Base-by-base conservation (phyloP, 2,797 vertebrate genomes). In the Diplodus sargus region DNA sequence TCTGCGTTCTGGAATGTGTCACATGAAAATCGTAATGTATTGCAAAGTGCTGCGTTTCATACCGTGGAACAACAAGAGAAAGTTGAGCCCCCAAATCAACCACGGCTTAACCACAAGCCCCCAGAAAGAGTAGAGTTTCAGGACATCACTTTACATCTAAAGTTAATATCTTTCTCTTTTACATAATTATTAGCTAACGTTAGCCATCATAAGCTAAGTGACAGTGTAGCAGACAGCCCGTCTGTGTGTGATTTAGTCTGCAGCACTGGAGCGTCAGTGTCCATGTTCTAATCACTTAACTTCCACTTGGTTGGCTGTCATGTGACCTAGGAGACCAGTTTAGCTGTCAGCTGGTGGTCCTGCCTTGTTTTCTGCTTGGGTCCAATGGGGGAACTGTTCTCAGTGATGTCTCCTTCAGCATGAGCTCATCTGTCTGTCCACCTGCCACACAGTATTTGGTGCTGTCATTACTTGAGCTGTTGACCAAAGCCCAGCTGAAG, bases 371-470 rank as follows among this genome's bases (percentile, higher is more conserved):
- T 58, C 0, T 51, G 8, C 18, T 22, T 30, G 14, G 28, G 51
- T 60, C 4, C 22, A 54, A 47, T 54, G 25, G 30, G 17, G 17
- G 9, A 8, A 62, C 18, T 48, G 43, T 53, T 53, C 22, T 66
- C 16, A 54, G 10, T 39, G 39, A 11, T 39, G 39, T 39, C 39
- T 39, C 39, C 39, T 39, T 39, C 39, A 39, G 39, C 39, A 39
- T 39, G 39, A 39, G 39, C 39, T 39, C 39, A 39, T n/a, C 3
- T 3, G 51, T 74, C 17, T 13, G 17, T 67, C 69, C 61, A 59
- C 63, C 54, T 65, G 39, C 70, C 70, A 30, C 53, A 30, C 57
- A 63, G 72, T 15, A 39, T 45, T 73, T 28, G 79, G 74, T 85
- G 70, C 74, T 56, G 86, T 82, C 57, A 20, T 51, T 34, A 57